Evolutionary conservation across 2,888 invertebrate genomes (phyloP).

Genomic region (Ichneumon xanthorius): DNA sequence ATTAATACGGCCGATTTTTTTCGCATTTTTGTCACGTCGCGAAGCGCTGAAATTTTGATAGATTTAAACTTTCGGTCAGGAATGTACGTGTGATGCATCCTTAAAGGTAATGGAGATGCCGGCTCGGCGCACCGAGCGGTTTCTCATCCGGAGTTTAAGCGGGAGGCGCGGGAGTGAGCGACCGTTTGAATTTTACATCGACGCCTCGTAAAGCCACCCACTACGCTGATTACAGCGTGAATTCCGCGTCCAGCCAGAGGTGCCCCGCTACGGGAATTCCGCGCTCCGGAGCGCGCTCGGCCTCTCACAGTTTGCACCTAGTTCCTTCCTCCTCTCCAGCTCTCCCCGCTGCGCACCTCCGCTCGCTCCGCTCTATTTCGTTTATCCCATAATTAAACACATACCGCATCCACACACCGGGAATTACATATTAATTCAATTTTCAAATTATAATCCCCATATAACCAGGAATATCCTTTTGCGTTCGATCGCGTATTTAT

Average conservation of each 20-base stretch:
- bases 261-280: conserved; percentile 18
- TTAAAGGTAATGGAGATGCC: not conserved
- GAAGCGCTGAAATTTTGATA: too few relatives aligned
- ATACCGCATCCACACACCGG: not conserved
- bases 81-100: too few relatives aligned
- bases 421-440: conserved; percentile 26
- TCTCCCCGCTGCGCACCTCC: not conserved
- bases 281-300: conserved; percentile 7
- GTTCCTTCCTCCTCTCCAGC: conserved; percentile 28
- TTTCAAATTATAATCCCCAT: conserved; percentile 17
- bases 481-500: not conserved
- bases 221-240: conserved; percentile 40
- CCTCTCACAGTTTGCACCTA: not conserved
- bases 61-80: too few relatives aligned
- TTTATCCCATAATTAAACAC: conserved; percentile 17
- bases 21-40: too few relatives aligned
- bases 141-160: conserved; percentile 1
- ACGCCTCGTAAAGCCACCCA: conserved; percentile 45
- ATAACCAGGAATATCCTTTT: not conserved
- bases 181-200: conserved; percentile 46
- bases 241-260: conserved; percentile 31
- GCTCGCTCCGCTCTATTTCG: conserved; percentile 7
- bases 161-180: not conserved
- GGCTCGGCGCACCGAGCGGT: conserved; percentile 18
- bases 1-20: too few relatives aligned